Conservation (phyloP, 2,888 invertebrate genomes). For the Cataglyphis albicans region DNA sequence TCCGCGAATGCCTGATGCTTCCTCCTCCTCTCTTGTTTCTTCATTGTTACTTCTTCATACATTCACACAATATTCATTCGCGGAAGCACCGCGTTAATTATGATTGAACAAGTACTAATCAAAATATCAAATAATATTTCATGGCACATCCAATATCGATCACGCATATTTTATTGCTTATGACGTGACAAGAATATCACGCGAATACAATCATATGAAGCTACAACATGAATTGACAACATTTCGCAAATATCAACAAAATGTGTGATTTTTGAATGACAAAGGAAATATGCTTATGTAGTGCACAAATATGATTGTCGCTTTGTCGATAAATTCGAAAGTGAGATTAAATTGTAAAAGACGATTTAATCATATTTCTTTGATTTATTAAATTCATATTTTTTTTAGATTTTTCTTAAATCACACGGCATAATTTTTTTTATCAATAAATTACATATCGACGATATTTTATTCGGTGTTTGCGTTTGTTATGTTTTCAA, state of each 20-base stretch:
- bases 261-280: neutral
- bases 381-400: neutral
- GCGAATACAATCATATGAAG: neutral
- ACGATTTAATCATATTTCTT: neutral
- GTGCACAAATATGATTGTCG: neutral
- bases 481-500: slow-evolving; percentile 46
- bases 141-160: neutral
- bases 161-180: neutral
- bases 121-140: neutral
- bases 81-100: neutral
- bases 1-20: neutral
- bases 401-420: neutral
- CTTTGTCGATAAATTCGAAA: neutral
- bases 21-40: neutral
- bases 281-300: neutral
- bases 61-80: neutral
- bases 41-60: neutral
- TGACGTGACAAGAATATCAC: neutral
- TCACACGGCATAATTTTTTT: neutral
- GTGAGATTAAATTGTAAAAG: neutral
- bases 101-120: neutral
- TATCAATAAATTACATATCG: slow-evolving; percentile 12
- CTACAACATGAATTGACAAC: neutral
- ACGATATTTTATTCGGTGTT: slow-evolving; percentile 30
- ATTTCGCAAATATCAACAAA: neutral